Evolutionary conservation across 1,140 invertebrate species (phyloP), one percentile per base, ranked within the genome.

Genomic region (Tetraneura akinire): DNA sequence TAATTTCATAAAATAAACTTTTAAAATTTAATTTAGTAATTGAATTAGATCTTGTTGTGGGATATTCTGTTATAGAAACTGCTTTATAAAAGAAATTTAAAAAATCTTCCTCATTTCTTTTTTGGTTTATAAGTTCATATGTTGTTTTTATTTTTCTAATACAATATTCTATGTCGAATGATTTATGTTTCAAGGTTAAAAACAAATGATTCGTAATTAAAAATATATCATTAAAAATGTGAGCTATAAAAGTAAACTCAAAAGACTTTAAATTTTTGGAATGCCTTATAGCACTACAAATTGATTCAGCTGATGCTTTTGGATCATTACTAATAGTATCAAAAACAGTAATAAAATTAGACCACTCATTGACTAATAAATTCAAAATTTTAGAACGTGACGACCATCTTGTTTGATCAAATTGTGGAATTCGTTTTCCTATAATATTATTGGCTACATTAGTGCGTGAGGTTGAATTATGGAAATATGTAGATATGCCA

Each of bases 181-280:
- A 60, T 60, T 26, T 60, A 29, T 3, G 9, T 60, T 60, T 23
- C 14, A 29, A 29, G 13, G 55, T 29, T 14, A 16, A 14, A 5
- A 60, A 60, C 13, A 60, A 60, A 3, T 60, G 23, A 23, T 60
- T 26, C 14, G 23, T 60, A 11, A 60, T 29, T 60, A 60, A 26
- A 60, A 60, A 60, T 29, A 60, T 29, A 60, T 60, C 55, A 60
- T 29, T 60, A 3, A 60, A 60, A 60, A 60, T 29, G 13, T 60
- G 55, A 29, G 55, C 55, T 60, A 29, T 29, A 60, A 60, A 60
- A 60, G 3, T 14, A 60, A 60, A 29, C 55, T 26, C 55, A 60
- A 60, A 60, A 57, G n/a, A 57, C 21, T 57, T 57, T 1, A 57
- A 10, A 57, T 57, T 57, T 57, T 57, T 57, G 8, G 8, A 37